Percentiles rank a stretch among this genome's conserved stretches.
Conservation (phyloP, 2,113 vertebrate genomes). For the Arizona elegans region DNA sequence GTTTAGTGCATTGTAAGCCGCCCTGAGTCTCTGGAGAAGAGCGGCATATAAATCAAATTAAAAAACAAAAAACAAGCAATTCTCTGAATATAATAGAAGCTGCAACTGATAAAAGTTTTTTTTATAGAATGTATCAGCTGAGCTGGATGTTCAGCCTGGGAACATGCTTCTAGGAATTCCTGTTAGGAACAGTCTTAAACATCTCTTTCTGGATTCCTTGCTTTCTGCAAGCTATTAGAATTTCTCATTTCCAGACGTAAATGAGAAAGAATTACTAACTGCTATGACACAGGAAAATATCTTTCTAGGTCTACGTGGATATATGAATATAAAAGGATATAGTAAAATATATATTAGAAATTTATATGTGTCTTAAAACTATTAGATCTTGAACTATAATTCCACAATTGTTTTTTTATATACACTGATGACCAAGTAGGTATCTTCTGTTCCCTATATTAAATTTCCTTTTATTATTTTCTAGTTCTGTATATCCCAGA, state of each 20-base stretch:
- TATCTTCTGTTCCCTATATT: background rate
- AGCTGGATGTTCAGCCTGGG: background rate
- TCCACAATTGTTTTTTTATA: background rate
- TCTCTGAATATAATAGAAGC: background rate
- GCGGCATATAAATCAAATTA: too few species aligned
- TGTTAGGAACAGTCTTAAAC: background rate
- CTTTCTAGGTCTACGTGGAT: background rate
- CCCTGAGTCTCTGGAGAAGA: too few species aligned
- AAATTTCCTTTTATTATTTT: background rate
- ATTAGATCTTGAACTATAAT: background rate
- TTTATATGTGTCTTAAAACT: background rate
- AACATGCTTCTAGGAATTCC: background rate
- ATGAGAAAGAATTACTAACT: background rate
- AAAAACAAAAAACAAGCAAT: too few species aligned
- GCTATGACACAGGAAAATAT: background rate
- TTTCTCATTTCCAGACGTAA: background rate
- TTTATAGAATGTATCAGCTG: background rate
- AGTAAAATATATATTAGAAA: background rate
- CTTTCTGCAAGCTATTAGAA: background rate
- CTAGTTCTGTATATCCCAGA: background rate
- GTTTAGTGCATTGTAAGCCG: too few species aligned
- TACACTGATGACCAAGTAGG: background rate
- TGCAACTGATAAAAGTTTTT: background rate
- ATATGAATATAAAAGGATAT: background rate
- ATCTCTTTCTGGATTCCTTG: background rate